phyloP scores from a whole-genome alignment of 1,140 invertebrate species.

The Spodoptera frugiperda region DNA sequence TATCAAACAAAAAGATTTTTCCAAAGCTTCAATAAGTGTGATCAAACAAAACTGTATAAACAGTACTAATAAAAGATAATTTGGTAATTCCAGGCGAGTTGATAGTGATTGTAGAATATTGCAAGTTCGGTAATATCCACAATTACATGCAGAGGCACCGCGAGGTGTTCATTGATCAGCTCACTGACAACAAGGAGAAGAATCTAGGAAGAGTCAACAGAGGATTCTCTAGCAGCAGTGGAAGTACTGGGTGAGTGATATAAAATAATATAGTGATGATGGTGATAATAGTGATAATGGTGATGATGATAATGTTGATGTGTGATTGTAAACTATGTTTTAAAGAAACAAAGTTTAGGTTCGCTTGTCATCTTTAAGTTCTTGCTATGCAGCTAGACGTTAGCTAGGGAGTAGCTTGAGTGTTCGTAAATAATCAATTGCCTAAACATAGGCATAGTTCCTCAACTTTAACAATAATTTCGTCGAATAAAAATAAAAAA shows the following conservation, averaged over 20 bases:
- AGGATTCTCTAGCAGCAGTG: slow-evolving; percentile 84
- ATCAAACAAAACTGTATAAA: neutral
- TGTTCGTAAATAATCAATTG: too few species aligned
- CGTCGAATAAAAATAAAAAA: too few species aligned
- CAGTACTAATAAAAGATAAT: neutral
- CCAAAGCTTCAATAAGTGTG: neutral
- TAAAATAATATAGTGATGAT: neutral
- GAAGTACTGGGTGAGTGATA: slow-evolving; percentile 83
- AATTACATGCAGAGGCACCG: slow-evolving; percentile 93
- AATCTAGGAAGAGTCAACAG: slow-evolving; percentile 87
- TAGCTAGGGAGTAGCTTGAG: too few species aligned
- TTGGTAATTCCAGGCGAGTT: slow-evolving; percentile 89
- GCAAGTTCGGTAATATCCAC: slow-evolving; percentile 95
- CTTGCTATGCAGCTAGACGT: too few species aligned
- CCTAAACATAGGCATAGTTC: too few species aligned
- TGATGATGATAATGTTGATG: too few species aligned
- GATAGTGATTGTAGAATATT: slow-evolving; percentile 97
- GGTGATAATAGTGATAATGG: too few species aligned
- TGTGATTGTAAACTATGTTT: too few species aligned
- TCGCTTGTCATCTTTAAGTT: too few species aligned
- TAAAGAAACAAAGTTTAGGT: too few species aligned
- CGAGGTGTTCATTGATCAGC: slow-evolving; percentile 92
- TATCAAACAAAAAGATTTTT: too few species aligned
- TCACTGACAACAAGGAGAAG: slow-evolving; percentile 90
- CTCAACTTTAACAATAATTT: too few species aligned